A percentile compares a stretch with the other conserved stretches of the same genome.
Evolutionary conservation across 2,888 invertebrate species (phyloP).

Genomic region (Erebia palarica): DNA sequence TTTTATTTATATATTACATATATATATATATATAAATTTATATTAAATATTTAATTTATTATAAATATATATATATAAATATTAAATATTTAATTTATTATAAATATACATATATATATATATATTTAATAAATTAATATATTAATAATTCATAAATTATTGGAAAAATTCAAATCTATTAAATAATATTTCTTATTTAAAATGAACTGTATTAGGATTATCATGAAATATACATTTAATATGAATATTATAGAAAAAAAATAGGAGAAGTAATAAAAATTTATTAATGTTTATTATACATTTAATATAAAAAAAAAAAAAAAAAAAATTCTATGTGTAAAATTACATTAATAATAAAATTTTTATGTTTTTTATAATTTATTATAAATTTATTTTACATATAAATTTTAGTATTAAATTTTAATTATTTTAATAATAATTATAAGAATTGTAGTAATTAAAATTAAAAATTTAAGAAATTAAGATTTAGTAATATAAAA

Average conservation of each 20-base stretch:
- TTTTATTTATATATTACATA: not conserved
- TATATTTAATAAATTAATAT: not conserved
- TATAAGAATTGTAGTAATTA: conserved; percentile 37
- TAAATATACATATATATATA: not conserved
- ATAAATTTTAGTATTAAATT: conserved; percentile 70
- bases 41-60: not conserved
- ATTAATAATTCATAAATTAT: not conserved
- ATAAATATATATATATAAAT: not conserved
- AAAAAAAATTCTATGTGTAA: conserved; percentile 49
- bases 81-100: conserved; percentile 1
- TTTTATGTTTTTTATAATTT: conserved; percentile 76
- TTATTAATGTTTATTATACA: conserved; percentile 28
- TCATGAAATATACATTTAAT: conserved; percentile 22
- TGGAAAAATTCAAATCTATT: not conserved
- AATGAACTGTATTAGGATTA: conserved; percentile 22
- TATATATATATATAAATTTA: conserved; percentile 1
- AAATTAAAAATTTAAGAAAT: conserved; percentile 75
- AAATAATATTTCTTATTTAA: conserved; percentile 21
- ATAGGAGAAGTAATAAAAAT: conserved; percentile 16
- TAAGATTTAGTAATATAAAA: conserved; percentile 83
- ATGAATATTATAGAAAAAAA: conserved; percentile 40
- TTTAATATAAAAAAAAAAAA: conserved; percentile 56
- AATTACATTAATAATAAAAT: conserved; percentile 58
- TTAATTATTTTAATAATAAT: conserved; percentile 62
- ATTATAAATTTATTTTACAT: conserved; percentile 74